phyloP scores from a whole-genome alignment of 1,140 invertebrate genomes.

The Drosophila hydei region DNA sequence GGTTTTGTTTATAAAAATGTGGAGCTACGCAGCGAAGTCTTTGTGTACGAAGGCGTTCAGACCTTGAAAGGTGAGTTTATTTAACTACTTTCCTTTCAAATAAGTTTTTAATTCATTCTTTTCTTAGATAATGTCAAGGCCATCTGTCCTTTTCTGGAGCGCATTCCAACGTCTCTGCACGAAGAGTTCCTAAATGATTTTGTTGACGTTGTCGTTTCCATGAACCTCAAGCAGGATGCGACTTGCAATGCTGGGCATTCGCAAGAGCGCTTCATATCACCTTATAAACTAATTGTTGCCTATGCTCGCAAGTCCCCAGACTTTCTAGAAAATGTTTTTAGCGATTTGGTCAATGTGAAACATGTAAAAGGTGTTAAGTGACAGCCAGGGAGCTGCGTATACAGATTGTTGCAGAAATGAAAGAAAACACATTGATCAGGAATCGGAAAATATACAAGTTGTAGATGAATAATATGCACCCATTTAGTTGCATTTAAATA shows the following conservation, averaged over 20 bases:
- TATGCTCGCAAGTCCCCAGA: slow-evolving; percentile 85
- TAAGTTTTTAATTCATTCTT: background rate
- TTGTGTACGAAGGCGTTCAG: slow-evolving; percentile 86
- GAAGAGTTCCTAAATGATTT: slow-evolving; percentile 88
- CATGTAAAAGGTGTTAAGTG: slow-evolving; percentile 34
- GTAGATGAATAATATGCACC: too few species aligned
- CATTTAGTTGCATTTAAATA: too few species aligned
- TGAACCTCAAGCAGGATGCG: slow-evolving; percentile 83
- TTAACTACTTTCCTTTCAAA: background rate
- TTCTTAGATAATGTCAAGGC: slow-evolving; percentile 87
- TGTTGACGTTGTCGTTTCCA: slow-evolving; percentile 84
- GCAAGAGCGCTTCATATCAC: slow-evolving; percentile 76
- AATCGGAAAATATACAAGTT: too few species aligned
- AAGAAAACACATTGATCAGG: too few species aligned
- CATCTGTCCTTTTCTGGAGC: slow-evolving; percentile 90
- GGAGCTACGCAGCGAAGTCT: slow-evolving; percentile 87
- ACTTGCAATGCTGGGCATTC: slow-evolving; percentile 50
- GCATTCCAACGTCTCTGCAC: slow-evolving; percentile 87
- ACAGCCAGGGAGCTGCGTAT: too few species aligned
- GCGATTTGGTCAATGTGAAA: slow-evolving; percentile 7
- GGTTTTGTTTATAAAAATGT: slow-evolving; percentile 89
- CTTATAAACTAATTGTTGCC: slow-evolving; percentile 86
- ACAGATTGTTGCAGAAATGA: background rate
- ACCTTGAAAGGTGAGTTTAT: slow-evolving; percentile 53
- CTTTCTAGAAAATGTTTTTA: slow-evolving; percentile 77